These are phyloP conservation scores for Magallana gigas DNA, from an alignment of 1,140 invertebrate genomes.

Conservation along the genomic window DNA sequence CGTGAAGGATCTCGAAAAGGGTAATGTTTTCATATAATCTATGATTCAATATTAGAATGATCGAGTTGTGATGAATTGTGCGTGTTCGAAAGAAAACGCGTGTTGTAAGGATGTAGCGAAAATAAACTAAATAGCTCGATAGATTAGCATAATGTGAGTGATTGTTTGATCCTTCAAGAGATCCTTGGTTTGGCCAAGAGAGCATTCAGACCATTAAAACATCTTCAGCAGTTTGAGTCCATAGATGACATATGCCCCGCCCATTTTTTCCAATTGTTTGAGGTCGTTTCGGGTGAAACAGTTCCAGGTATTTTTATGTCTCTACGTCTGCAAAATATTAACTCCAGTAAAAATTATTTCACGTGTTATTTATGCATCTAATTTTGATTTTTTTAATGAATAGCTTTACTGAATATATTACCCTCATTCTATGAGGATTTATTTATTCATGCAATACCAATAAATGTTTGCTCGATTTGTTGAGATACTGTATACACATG, in stretches of 20 bases:
- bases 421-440: too few species aligned
- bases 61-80: background rate
- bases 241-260: background rate
- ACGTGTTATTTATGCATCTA: too few species aligned
- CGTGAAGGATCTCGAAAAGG: background rate
- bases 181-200: background rate
- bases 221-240: background rate
- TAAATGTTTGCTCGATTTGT: too few species aligned
- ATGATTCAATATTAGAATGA: background rate
- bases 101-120: background rate
- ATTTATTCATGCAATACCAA: too few species aligned
- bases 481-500: too few species aligned
- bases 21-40: background rate
- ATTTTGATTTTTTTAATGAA: too few species aligned
- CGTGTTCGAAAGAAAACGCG: background rate
- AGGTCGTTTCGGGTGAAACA: slow-evolving; percentile 32
- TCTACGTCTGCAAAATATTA: too few species aligned
- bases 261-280: slow-evolving; percentile 34
- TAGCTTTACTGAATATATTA: too few species aligned
- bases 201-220: background rate
- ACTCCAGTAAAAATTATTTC: too few species aligned
- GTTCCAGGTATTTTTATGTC: slow-evolving; percentile 42
- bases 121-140: background rate
- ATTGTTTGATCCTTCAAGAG: background rate
- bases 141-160: too few species aligned